A percentile compares a stretch with the other conserved stretches of the same genome.
These are phyloP conservation scores for Zeus faber DNA, from an alignment of 2,113 vertebrate species.

Conservation along the genomic window DNA sequence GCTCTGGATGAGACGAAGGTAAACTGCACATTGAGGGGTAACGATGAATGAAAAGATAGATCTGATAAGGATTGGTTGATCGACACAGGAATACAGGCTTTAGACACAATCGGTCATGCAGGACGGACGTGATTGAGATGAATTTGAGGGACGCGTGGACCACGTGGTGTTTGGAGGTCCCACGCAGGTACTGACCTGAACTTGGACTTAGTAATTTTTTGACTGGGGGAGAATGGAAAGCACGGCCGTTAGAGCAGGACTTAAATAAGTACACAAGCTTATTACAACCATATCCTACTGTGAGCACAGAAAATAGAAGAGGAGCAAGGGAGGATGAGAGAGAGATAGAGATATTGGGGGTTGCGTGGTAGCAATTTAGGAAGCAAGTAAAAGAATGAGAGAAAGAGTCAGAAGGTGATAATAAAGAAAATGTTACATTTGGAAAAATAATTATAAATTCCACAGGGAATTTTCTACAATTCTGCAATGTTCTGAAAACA, in stretches of 20 bases:
- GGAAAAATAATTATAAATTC: too few species aligned
- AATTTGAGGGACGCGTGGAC: neutral
- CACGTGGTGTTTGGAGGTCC: slow-evolving; percentile 23
- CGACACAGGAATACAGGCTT: slow-evolving; percentile 12
- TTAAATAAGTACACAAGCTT: slow-evolving; percentile 20
- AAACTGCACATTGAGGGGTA: too few species aligned
- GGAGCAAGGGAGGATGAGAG: neutral
- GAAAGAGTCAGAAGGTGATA: neutral
- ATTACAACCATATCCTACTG: too few species aligned
- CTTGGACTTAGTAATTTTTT: slow-evolving; percentile 96
- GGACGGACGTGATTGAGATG: slow-evolving; percentile 13
- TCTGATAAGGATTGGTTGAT: neutral
- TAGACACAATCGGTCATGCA: slow-evolving; percentile 15
- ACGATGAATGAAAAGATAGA: too few species aligned
- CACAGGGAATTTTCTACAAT: too few species aligned
- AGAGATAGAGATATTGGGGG: neutral
- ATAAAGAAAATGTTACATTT: neutral
- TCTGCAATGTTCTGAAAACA: too few species aligned
- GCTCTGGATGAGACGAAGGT: too few species aligned
- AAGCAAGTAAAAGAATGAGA: neutral
- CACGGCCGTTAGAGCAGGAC: slow-evolving; percentile 32
- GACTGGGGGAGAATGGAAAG: slow-evolving; percentile 76
- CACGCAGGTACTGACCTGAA: slow-evolving; percentile 87
- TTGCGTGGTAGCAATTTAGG: neutral
- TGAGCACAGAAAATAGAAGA: neutral